Evolutionary conservation across 2,113 vertebrate species (phyloP).

Genomic region (Xyrauchen texanus): DNA sequence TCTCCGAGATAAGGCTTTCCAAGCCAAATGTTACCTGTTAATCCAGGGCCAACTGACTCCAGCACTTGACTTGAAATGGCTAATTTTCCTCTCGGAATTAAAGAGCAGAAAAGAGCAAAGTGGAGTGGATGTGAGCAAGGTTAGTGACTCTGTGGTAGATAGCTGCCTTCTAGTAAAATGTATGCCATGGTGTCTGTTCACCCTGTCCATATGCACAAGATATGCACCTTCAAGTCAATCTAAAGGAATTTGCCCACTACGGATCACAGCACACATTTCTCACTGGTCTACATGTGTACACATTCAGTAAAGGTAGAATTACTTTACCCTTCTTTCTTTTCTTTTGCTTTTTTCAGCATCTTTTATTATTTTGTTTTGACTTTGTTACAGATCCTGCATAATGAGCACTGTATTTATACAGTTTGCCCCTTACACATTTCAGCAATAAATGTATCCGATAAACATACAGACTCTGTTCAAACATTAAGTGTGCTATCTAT

Average conservation of each 20-base stretch:
- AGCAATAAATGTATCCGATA: background rate
- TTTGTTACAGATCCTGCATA: too few relatives aligned
- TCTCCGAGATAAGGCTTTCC: constrained; percentile 79
- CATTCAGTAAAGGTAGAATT: background rate
- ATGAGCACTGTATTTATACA: too few relatives aligned
- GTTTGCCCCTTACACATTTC: background rate
- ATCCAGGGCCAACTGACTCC: constrained; percentile 75
- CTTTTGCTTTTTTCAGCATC: background rate
- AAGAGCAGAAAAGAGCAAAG: constrained; percentile 71
- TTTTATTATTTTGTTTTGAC: background rate
- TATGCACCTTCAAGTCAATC: constrained; percentile 57
- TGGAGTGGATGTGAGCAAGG: constrained; percentile 40
- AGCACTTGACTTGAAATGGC: constrained; percentile 93
- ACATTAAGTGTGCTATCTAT: background rate
- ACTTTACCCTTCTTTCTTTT: constrained; percentile 11
- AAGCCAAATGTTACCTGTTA: constrained; percentile 80
- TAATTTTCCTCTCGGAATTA: constrained; percentile 83
- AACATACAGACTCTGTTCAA: background rate
- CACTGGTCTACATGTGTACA: background rate
- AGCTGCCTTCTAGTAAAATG: background rate
- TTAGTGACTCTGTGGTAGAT: constrained; percentile 25
- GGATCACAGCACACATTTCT: constrained; percentile 26
- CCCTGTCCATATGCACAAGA: constrained; percentile 57
- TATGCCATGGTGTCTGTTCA: constrained; percentile 13
- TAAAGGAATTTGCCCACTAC: constrained; percentile 57